Conservation (phyloP, 1,140 invertebrate genomes). For the Drosophila littoralis region DNA sequence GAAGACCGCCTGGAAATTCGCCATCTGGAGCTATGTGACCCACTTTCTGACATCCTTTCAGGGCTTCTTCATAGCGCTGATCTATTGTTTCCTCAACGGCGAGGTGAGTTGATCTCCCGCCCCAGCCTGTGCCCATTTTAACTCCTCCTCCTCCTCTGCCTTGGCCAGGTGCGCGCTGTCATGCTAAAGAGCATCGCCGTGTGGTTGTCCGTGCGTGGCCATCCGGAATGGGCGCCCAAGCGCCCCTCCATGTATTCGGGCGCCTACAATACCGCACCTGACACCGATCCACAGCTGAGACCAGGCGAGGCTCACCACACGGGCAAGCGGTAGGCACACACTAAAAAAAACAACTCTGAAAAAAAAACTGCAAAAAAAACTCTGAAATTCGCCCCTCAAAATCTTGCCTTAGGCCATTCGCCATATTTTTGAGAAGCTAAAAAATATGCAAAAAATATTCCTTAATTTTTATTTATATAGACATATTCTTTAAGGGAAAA, state of each 20-base stretch:
- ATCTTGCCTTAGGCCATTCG: too few relatives aligned
- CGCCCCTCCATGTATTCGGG: constrained; percentile 85
- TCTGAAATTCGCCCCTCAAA: too few relatives aligned
- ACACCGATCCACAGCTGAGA: constrained; percentile 49
- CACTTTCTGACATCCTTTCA: constrained; percentile 94
- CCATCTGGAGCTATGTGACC: constrained; percentile 91
- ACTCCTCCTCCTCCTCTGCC: not conserved
- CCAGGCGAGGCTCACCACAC: constrained; percentile 42
- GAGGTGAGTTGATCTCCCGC: constrained; percentile 87
- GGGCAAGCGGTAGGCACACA: constrained; percentile 55
- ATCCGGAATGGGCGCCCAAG: constrained; percentile 84
- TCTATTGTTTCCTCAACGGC: constrained; percentile 95
- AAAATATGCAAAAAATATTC: too few relatives aligned
- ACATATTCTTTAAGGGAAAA: too few relatives aligned
- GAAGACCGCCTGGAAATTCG: constrained; percentile 89
- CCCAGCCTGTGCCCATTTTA: not conserved
- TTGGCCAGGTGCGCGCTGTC: constrained; percentile 85
- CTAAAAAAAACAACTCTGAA: not conserved
- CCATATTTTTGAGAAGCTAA: too few relatives aligned
- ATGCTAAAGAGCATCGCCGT: constrained; percentile 86
- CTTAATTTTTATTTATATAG: too few relatives aligned
- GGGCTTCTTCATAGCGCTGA: constrained; percentile 92
- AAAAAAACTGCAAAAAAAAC: not conserved
- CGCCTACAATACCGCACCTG: constrained; percentile 78
- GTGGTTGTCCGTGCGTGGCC: constrained; percentile 85